These are phyloP conservation scores for Thecocarcelia acutangulata DNA, from an alignment of 2,888 invertebrate species.

Conservation along the genomic window DNA sequence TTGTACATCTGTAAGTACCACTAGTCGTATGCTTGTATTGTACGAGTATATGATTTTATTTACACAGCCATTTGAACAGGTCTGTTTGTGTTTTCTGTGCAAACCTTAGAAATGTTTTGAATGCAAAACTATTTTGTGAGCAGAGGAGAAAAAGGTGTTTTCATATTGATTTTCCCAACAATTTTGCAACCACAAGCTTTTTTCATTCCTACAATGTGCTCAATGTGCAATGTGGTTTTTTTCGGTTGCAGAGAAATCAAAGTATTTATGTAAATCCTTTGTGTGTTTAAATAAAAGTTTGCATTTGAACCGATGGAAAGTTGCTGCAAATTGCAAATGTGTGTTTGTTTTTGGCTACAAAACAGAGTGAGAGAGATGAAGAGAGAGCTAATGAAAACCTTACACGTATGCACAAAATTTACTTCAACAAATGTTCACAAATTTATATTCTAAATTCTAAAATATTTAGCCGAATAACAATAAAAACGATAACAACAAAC, in stretches of 20 bases:
- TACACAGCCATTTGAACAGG: neutral
- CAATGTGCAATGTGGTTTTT: neutral
- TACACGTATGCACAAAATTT: constrained; percentile 35
- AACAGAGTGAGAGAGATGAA: neutral
- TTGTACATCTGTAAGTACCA: too few species aligned
- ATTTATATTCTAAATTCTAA: constrained; percentile 51
- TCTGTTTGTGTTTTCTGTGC: neutral
- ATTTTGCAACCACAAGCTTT: constrained; percentile 15
- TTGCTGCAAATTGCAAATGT: constrained; percentile 37
- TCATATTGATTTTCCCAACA: constrained; percentile 4
- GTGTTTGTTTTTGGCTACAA: constrained; percentile 15
- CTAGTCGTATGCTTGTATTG: too few species aligned
- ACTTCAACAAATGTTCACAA: constrained; percentile 44
- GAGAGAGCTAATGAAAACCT: too few species aligned
- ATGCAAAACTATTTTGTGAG: neutral
- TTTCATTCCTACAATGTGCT: neutral
- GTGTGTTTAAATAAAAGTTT: constrained; percentile 16
- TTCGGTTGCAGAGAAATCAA: constrained; percentile 8
- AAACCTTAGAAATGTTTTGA: neutral
- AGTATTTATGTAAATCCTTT: constrained; percentile 30
- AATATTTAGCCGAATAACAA: constrained; percentile 4
- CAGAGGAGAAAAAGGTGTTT: neutral
- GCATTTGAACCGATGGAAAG: constrained; percentile 2
- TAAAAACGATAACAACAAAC: constrained; percentile 36
- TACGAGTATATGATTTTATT: too few species aligned